phyloP scores from a whole-genome alignment of 2,888 invertebrate species.

The Drosophila algonquin region DNA sequence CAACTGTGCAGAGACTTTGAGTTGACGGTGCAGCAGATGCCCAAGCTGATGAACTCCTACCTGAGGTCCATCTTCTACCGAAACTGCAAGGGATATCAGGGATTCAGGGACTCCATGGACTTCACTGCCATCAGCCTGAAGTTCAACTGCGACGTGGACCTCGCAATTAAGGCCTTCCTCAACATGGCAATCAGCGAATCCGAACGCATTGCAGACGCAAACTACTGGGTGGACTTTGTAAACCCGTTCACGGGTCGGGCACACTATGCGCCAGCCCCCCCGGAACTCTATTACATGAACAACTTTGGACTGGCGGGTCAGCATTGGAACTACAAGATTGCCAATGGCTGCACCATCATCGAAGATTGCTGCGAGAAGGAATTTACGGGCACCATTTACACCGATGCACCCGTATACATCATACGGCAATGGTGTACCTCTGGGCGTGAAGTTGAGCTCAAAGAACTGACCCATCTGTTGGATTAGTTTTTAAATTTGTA shows the following conservation, averaged over 20 bases:
- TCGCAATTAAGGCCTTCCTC: conserved; percentile 55
- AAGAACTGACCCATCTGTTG: not conserved
- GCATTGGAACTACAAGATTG: conserved; percentile 38
- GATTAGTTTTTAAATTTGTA: not conserved
- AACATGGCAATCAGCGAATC: conserved; percentile 46
- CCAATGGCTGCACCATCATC: conserved; percentile 61
- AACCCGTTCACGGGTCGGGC: conserved; percentile 69
- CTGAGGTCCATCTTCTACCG: conserved; percentile 44
- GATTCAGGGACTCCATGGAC: conserved; percentile 15
- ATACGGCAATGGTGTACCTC: conserved; percentile 29
- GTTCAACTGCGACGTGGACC: conserved; percentile 49
- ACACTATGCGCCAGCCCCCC: conserved; percentile 37
- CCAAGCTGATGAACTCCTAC: conserved; percentile 43
- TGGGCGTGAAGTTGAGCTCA: not conserved
- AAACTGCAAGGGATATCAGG: conserved; percentile 18
- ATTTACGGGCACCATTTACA: conserved; percentile 61
- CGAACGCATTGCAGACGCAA: conserved; percentile 35
- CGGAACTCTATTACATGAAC: not conserved
- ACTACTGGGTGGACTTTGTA: conserved; percentile 67
- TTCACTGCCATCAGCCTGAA: conserved; percentile 56
- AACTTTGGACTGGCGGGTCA: conserved; percentile 36
- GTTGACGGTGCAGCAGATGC: conserved; percentile 20
- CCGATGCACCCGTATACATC: conserved; percentile 47
- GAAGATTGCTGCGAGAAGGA: conserved; percentile 43
- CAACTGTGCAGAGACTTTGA: not conserved